Percentiles rank a stretch among this genome's conserved stretches.
Evolutionary conservation across 2,797 vertebrate species (phyloP).

Genomic region (Sternotherus odoratus): DNA sequence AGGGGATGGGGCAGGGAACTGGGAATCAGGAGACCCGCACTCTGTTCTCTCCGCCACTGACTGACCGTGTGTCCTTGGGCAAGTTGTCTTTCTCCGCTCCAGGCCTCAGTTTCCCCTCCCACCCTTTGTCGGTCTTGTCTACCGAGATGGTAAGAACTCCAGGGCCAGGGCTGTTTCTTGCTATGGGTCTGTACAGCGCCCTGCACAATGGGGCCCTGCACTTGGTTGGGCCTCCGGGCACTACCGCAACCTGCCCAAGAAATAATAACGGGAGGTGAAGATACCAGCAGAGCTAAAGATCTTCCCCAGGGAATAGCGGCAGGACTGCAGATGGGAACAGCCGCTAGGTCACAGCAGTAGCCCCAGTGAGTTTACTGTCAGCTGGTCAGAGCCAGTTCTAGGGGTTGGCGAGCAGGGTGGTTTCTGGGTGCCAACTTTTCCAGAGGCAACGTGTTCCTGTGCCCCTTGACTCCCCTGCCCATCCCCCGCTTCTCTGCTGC

Average conservation of each 20-base stretch:
- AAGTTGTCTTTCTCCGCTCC: neutral
- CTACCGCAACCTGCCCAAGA: neutral
- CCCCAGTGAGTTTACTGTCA: neutral
- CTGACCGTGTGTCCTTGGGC: neutral
- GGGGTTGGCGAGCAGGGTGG: no score
- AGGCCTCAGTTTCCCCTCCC: neutral
- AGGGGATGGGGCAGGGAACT: neutral
- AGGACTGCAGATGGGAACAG: neutral
- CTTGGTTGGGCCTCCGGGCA: neutral
- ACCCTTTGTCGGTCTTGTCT: neutral
- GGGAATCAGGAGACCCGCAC: neutral
- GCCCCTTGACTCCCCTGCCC: neutral
- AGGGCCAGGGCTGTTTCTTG: neutral
- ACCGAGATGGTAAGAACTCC: neutral
- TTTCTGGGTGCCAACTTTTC: neutral
- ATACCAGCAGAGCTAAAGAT: neutral
- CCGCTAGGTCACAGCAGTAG: neutral
- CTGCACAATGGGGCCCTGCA: neutral
- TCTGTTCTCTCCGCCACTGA: neutral
- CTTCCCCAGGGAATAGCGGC: neutral
- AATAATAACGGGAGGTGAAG: neutral
- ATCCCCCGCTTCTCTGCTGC: neutral
- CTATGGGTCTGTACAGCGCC: neutral
- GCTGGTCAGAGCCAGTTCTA: neutral
- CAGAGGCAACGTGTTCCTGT: neutral